Evolutionary conservation across 1,140 invertebrate genomes (phyloP), one percentile per base, ranked within the genome.

Genomic region (Calosoma granatense): DNA sequence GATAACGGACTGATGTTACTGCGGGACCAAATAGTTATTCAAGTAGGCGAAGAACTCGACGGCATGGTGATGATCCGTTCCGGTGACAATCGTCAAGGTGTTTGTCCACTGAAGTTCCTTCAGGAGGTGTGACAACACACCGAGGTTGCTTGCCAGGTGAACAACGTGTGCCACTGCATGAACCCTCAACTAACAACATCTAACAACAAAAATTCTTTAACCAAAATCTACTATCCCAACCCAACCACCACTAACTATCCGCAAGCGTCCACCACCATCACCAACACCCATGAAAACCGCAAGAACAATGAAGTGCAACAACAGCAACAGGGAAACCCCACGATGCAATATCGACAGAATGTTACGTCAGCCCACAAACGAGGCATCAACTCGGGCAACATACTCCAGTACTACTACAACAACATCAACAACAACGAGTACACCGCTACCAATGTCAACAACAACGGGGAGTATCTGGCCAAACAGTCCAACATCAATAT

Each of bases 11-110:
- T 84, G 55, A 83, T 81, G 72, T 69, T 84, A 11, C 67, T 84
- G 11, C 72, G 82, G 39, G 82, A 85, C 61, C 80, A 88, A 78
- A 88, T 88, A 53, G 86, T 88, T 19, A 86, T 88, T 30, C 86
- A 88, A 74, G 85, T 93, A 1, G 90, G 91, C 1, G 92, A 95
- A 61, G 92, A 95, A 65, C 76, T 91, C 0, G 89, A 94, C 65
- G 92, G 92, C 9, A 92, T 92, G 79, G 88, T 94, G 47, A 90
- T 91, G 82, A 91, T 97, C 43, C 81, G 92, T n/a, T 89, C 88
- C 57, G 85, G 91, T 55, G 80, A 92, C 74, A 83, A 92, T 78
- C 82, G 90, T 70, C 81, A 88, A 77, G 84, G 88, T 63, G 74
- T 89, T 65, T 94, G 88, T 71, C 87, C 88, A 2, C 70, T 89